phyloP scores from a whole-genome alignment of 2,113 vertebrate species.

The Talpa occidentalis region DNA sequence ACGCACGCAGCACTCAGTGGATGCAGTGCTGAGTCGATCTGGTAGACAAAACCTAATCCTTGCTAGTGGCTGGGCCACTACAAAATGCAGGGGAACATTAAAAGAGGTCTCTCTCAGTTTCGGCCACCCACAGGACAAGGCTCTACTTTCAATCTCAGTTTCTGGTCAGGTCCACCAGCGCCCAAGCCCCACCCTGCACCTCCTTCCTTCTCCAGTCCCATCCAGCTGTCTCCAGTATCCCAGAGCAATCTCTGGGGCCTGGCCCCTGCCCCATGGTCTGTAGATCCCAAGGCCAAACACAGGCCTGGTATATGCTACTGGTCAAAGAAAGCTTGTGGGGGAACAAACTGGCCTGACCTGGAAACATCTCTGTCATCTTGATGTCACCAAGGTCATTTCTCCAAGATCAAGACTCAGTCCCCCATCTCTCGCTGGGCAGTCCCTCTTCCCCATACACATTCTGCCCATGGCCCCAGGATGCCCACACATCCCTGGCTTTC shows the following conservation, averaged over 20 bases:
- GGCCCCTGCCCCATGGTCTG: background rate
- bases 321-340: background rate
- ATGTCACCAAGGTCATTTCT: background rate
- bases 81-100: background rate
- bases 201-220: background rate
- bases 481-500: background rate
- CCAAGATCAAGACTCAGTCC: background rate
- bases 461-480: background rate
- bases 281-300: background rate
- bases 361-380: background rate
- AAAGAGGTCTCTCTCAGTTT: background rate
- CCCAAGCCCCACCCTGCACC: background rate
- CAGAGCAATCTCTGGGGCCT: background rate
- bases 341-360: background rate
- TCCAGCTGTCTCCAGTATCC: background rate
- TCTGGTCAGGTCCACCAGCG: background rate
- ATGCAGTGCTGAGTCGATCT: rapidly evolving
- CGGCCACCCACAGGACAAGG: background rate
- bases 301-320: rapidly evolving
- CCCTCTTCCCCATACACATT: background rate
- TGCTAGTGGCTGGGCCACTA: background rate
- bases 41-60: background rate
- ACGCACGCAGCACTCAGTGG: rapidly evolving
- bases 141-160: too few relatives aligned
- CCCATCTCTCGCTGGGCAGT: background rate